Conservation (phyloP, 2,888 invertebrate genomes). For the Empis livida region DNA sequence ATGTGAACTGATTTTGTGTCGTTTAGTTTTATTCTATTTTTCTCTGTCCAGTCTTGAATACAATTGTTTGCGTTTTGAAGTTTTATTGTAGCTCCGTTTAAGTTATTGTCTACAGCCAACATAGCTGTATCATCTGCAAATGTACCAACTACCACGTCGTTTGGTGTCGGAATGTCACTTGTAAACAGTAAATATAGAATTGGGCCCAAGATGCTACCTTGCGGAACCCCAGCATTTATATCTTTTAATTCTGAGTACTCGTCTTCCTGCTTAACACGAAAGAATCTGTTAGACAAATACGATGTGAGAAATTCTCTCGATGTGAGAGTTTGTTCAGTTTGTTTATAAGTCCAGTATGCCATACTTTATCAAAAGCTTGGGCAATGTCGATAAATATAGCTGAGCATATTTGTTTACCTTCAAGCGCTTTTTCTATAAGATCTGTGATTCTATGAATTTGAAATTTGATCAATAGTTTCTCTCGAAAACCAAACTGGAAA, state of each 20-base stretch:
- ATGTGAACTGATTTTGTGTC: too few relatives aligned
- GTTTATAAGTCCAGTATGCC: background rate
- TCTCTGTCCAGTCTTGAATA: too few relatives aligned
- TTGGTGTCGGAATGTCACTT: background rate
- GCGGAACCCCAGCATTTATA: background rate
- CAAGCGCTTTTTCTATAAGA: background rate
- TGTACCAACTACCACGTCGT: background rate
- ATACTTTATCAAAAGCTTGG: background rate
- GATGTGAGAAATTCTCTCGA: background rate
- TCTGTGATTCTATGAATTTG: background rate
- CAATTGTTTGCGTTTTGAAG: background rate
- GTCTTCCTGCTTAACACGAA: background rate
- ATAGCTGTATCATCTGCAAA: background rate
- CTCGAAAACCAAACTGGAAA: too few relatives aligned
- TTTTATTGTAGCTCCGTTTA: background rate
- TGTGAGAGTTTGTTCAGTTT: background rate
- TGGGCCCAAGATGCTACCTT: background rate
- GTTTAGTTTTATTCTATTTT: too few relatives aligned
- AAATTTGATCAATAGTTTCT: background rate
- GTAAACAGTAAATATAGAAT: background rate
- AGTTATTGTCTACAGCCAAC: background rate
- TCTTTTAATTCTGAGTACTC: background rate
- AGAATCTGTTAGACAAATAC: background rate
- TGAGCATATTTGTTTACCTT: background rate
- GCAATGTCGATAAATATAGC: background rate